Evolutionary conservation across 2,113 vertebrate species (phyloP).

Genomic region (Agapornis roseicollis): DNA sequence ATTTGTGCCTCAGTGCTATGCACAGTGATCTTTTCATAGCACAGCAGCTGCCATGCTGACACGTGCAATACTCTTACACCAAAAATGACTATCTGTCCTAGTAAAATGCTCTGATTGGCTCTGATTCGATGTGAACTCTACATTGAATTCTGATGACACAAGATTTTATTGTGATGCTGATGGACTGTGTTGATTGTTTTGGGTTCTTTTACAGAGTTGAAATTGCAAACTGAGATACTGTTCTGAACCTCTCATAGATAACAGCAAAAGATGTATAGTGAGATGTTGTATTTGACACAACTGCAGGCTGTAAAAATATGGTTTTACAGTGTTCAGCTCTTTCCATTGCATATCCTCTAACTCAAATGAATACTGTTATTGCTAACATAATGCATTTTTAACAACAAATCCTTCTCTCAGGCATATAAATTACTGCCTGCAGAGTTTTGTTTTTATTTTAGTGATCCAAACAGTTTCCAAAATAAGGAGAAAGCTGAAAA

Average conservation of each 20-base stretch:
- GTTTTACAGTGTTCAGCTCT: not conserved
- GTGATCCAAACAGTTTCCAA: slow-evolving; percentile 1
- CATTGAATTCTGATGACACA: slow-evolving; percentile 36
- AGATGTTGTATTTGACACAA: not conserved
- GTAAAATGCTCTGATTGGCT: not conserved
- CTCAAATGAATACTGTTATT: slow-evolving; percentile 16
- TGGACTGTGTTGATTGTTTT: not conserved
- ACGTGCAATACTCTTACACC: slow-evolving; percentile 28
- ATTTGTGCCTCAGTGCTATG: slow-evolving; percentile 18
- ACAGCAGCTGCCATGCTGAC: slow-evolving; percentile 63
- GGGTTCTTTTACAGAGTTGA: not conserved
- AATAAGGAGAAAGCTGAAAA: slow-evolving; percentile 40
- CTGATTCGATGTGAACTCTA: not conserved
- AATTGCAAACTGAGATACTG: not conserved
- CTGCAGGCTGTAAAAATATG: not conserved
- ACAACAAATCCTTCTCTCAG: not conserved
- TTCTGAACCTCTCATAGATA: not conserved
- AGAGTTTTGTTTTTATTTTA: slow-evolving; percentile 1
- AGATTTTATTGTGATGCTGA: slow-evolving; percentile 29
- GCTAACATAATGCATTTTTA: slow-evolving; percentile 38
- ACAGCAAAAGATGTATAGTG: not conserved
- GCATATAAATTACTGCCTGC: not conserved
- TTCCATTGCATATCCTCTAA: not conserved
- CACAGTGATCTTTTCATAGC: slow-evolving; percentile 59
- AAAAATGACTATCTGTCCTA: slow-evolving; percentile 60